phyloP scores from a whole-genome alignment of 2,888 invertebrate species.

The Agrotis exclamationis region DNA sequence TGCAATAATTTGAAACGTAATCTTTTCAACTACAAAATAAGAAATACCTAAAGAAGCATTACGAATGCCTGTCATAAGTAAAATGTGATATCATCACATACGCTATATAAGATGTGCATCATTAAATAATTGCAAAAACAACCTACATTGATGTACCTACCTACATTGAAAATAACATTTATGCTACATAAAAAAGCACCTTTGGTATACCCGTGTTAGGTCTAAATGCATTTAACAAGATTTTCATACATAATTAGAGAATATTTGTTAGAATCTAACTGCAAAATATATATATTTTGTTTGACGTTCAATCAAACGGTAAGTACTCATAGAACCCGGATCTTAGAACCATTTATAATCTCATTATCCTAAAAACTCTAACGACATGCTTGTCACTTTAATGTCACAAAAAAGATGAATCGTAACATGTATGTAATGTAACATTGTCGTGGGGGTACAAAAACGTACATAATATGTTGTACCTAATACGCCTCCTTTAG shows the following conservation, averaged over 20 bases:
- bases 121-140: constrained; percentile 29
- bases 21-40: not conserved
- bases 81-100: constrained; percentile 43
- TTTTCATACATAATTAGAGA: no score
- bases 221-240: no score
- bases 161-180: not conserved
- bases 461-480: constrained; percentile 68
- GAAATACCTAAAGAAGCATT: not conserved
- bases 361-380: constrained; percentile 43
- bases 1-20: not conserved
- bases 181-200: not conserved
- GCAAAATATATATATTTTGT: no score
- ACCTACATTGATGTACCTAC: no score
- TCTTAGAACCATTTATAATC: constrained; percentile 42
- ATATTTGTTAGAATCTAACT: no score
- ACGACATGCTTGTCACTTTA: constrained; percentile 48
- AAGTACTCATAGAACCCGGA: constrained; percentile 52
- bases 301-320: constrained; percentile 22
- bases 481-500: constrained; percentile 70
- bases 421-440: constrained; percentile 70
- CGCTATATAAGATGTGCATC: constrained; percentile 11
- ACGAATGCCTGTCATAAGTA: constrained; percentile 1
- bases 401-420: constrained; percentile 74
- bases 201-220: not conserved
- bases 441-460: constrained; percentile 70